Conservation (phyloP, 2,888 invertebrate species). For the Amblyjoppa proteus region DNA sequence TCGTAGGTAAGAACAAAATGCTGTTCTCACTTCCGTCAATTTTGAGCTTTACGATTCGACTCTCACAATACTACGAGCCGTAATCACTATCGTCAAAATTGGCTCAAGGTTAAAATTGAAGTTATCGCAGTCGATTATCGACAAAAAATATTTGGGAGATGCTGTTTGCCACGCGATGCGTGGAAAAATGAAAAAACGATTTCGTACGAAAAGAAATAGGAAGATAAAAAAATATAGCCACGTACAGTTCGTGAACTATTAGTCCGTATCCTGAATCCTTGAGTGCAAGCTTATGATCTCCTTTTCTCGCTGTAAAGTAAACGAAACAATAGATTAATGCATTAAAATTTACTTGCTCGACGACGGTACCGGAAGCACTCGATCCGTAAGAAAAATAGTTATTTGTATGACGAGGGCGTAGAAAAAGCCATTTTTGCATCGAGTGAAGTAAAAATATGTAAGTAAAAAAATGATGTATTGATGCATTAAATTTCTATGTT, state of each 20-base stretch:
- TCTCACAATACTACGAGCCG: not conserved
- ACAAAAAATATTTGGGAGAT: not conserved
- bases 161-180: not conserved
- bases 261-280: not conserved
- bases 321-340: not conserved
- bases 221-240: not conserved
- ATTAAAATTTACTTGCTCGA: conserved; percentile 85
- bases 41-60: not conserved
- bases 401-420: not conserved
- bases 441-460: not conserved
- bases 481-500: conserved; percentile 70
- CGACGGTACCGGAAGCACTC: conserved; percentile 86
- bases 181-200: not conserved
- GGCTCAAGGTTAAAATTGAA: not conserved
- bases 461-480: not conserved
- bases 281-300: not conserved
- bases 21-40: not conserved
- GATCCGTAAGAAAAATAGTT: conserved; percentile 68
- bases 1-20: not conserved
- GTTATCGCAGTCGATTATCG: not conserved
- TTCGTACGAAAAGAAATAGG: not conserved
- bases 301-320: not conserved
- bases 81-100: not conserved
- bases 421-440: too few species aligned
- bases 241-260: not conserved